Evolutionary conservation across 1,140 invertebrate species (phyloP), one percentile per base, ranked within the genome.

Genomic region (Vanessa tameamea): DNA sequence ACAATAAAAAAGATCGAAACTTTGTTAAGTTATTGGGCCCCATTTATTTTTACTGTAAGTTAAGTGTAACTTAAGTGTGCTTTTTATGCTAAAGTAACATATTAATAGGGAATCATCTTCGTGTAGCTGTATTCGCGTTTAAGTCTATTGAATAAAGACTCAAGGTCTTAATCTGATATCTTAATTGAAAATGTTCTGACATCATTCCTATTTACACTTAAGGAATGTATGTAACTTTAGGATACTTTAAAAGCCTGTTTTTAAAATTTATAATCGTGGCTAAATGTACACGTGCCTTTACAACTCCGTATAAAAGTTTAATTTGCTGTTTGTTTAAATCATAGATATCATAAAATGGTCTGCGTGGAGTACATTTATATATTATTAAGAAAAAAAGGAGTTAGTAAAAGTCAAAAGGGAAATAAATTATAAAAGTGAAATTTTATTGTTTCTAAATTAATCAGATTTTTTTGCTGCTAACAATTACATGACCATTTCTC

Each of bases 211-310:
- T 43, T 9, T 43, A 43, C 9, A 43, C 37, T 9, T 11, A 43
- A 11, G 6, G 0, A 43, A 43, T 43, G 1, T 50, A 15, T 50
- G 15, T 15, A 50, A 14, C 43, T 69, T 47, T 9, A 57, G 20
- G 15, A 53, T 43, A 68, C 13, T 69, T 69, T 69, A 69, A 69
- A 69, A 69, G 53, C 55, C 67, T 16, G 67, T 69, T 69, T 20
- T 69, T 23, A 48, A 31, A 59, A 69, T 61, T 69, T 69, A 69
- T 69, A 59, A 47, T 69, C 67, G 47, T 47, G 20, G 53, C 20
- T 59, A 43, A 69, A 48, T 47, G 14, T 14, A 69, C 53, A 14
- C 55, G 66, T 43, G 53, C 16, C 16, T 69, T 59, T 43, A 68
- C 13, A 20, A 59, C 53, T 16, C 55, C 66, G 31, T 69, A 59